Base-by-base conservation (phyloP, 2,888 invertebrate genomes). In the Ceriagrion tenellum region DNA sequence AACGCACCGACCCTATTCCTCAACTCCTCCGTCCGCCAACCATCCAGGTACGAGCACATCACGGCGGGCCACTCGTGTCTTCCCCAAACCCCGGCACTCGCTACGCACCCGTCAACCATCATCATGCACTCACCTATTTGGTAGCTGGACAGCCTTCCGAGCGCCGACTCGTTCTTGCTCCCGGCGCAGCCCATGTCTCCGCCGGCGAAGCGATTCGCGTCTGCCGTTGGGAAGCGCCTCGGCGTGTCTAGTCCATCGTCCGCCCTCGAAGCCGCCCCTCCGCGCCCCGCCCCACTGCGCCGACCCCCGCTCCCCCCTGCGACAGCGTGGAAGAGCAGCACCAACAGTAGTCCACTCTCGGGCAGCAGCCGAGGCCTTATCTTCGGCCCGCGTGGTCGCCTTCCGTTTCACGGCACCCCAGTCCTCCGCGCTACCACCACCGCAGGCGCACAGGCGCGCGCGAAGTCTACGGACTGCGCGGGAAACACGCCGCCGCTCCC, bases 91-190 rank as follows among this genome's bases (percentile, higher is more conserved):
- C 81, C n/a, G n/a, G n/a, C n/a, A n/a, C n/a, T n/a, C n/a, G n/a
- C n/a, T n/a, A n/a, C n/a, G n/a, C 16, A 26, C n/a, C n/a, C 0
- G 30, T 16, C 81, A 6, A 16, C 30, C 81, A 8, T 40, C 40
- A n/a, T n/a, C n/a, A n/a, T 55, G 23, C 63, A 20, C 95, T 95
- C 95, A 95, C 95, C 95, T 91, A 95, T 95, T 95, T 95, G 95
- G 74, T 95, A 95, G 81, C 93, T 90, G 69, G 95, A 95, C 90
- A 95, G 95, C n/a, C 95, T 81, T 16, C 95, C 95, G 35, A 95
- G 95, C 13, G 95, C 95, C 26, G 95, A 95, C 40, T 95, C 90
- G 89, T 95, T 95, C 93, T 95, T 95, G 95, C 95, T 95, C 47
- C 95, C 95, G 55, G 95, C 95, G 90, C 95, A 95, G 74, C 95